These are phyloP conservation scores for Pyrrhosoma nymphula DNA, from an alignment of 2,888 invertebrate genomes.

Conservation along the genomic window DNA sequence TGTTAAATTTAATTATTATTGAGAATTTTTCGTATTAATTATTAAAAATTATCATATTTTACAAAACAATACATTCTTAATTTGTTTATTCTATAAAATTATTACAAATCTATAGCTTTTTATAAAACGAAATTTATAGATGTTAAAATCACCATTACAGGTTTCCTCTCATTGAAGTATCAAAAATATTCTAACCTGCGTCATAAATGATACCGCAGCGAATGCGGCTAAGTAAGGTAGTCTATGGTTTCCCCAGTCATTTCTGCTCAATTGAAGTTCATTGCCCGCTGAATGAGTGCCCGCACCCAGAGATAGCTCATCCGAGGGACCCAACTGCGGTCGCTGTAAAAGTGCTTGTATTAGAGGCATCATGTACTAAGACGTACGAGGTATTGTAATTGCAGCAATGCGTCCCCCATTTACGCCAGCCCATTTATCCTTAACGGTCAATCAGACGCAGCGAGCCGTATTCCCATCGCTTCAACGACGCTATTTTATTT, in stretches of 20 bases:
- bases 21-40: no score
- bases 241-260: background rate
- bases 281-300: background rate
- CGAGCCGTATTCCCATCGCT: background rate
- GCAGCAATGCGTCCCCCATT: background rate
- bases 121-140: no score
- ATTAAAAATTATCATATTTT: no score
- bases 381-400: background rate
- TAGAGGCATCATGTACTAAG: background rate
- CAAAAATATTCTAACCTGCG: no score
- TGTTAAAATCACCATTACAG: no score
- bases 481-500: background rate
- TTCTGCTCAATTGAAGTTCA: background rate
- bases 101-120: no score
- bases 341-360: background rate
- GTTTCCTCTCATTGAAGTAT: no score
- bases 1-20: no score
- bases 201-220: no score
- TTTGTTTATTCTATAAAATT: no score
- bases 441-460: background rate
- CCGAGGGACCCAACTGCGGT: background rate
- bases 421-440: background rate
- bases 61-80: no score
- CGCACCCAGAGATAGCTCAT: background rate
- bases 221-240: no score